Conservation (phyloP, 2,113 vertebrate species). For the Rhinoptilus africanus region DNA sequence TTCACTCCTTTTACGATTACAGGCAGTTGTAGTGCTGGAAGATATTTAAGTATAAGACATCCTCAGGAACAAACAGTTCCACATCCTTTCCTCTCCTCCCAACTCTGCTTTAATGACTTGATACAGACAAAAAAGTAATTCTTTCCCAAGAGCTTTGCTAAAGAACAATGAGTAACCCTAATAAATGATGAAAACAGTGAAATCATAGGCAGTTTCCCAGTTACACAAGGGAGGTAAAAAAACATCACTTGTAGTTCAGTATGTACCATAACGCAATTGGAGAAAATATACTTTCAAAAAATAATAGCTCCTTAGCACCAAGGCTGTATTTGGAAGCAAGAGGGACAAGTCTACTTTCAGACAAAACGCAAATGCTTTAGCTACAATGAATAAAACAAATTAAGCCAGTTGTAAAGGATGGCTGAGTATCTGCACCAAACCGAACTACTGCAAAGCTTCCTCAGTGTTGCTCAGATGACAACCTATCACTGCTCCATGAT, state of each 20-base stretch:
- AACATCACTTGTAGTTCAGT: not conserved
- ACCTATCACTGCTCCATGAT: not conserved
- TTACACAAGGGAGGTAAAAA: not conserved
- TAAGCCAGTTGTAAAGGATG: not conserved
- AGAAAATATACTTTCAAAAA: not conserved
- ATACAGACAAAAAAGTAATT: not conserved
- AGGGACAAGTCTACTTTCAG: not conserved
- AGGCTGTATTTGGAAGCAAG: not conserved
- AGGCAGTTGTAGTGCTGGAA: not conserved
- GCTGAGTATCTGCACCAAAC: not conserved
- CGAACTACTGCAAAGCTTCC: not conserved
- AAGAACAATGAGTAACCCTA: not conserved
- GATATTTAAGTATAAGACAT: not conserved
- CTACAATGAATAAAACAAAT: not conserved
- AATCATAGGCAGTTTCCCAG: not conserved
- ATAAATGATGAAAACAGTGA: not conserved
- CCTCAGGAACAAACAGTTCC: conserved; percentile 18
- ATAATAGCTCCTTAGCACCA: not conserved
- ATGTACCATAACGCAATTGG: not conserved
- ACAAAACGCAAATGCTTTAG: not conserved
- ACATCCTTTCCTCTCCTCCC: not conserved
- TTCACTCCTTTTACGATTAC: not conserved
- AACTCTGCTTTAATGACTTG: not conserved
- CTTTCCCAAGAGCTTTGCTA: not conserved
- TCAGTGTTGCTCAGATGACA: not conserved